Base-by-base conservation (phyloP, 2,113 vertebrate genomes). In the Nothocercus julius region DNA sequence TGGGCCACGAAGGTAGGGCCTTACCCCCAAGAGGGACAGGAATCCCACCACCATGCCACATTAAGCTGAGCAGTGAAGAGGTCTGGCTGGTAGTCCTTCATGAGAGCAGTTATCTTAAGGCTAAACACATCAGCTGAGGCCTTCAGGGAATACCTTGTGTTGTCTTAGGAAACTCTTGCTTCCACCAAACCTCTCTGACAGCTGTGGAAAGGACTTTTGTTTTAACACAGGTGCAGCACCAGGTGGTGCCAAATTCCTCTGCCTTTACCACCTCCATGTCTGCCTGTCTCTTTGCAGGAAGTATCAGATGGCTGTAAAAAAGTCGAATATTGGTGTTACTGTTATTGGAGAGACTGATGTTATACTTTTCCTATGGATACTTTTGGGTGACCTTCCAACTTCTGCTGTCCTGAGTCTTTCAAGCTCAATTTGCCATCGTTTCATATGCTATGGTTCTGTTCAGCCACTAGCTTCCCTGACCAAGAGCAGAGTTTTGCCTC, bases 181-280 rank as follows among this genome's bases (percentile, higher is more conserved):
- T 49, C 49, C 49, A 49, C 5, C 21, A 49, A 49, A 49, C 21
- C 10, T 49, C 49, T 49, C 21, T 49, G 49, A 49, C 49, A 24
- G 49, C 10, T 49, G 49, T 21, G 10, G 49, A 24, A 49, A 22
- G 90, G 75, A 38, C 63, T 77, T 89, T 79, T 93, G 94, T 69
- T 87, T 85, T 94, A 89, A 4, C 58, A 11, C 73, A 82, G 83
- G 77, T 72, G 53, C 56, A 89, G 94, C 83, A 87, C 28, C 84
- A 93, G 91, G 95, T 93, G 94, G 92, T 94, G 92, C 92, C 85
- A 92, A 61, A 87, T 53, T 87, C 87, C 87, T 69, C 95, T 79
- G 62, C 81, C 81, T 69, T 69, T 40, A 36, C 5, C 32, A 34
- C 17, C 7, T 1, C 9, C 32, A 44, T 1, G 1, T 3, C 36